Evolutionary conservation across 2,888 invertebrate species (phyloP), one percentile per base, ranked within the genome.

Genomic region (Eupithecia subfuscata): DNA sequence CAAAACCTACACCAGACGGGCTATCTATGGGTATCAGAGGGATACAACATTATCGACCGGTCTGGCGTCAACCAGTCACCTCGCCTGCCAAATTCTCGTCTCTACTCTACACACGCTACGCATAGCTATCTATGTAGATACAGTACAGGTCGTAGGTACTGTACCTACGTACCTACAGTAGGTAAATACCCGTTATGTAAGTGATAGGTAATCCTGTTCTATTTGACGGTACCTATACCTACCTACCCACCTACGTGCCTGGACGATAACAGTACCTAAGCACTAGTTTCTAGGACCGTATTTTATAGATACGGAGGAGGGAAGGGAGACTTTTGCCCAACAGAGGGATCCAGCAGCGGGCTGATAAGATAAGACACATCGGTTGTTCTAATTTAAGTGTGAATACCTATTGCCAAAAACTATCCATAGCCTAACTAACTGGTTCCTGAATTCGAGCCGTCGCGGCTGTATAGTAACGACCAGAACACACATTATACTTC

Each of bases 1-100:
- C 60, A 25, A 3, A 56, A 56, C 2, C 9, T n/a, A 52, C n/a
- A 4, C 22, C 25, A 60, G 12, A 60, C 22, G 22, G n/a, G 56
- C 60, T 60, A 60, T 25, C 60, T 60, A 40, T n/a, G 37, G 30
- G 11, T 65, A 65, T 71, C 56, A 22, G 64, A 67, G n/a, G 71
- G 63, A 48, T 52, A 63, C 60, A 30, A 45, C 22, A 34, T 25
- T 75, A 75, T 71, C 71, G 75, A 71, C 68, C 68, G 22, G 69
- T 75, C 68, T 68, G 71, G 65, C 65, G 65, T 48, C 48, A 71
- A 69, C 60, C 68, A 2, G 63, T 64, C 75, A 69, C 45, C 56
- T 70, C 73, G 48, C 63, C 37, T 74, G 73, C 45, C 69, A 69
- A 64, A 64, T 69, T 34, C 18, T 7, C 30, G 18, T 60, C 56